These are phyloP conservation scores for Amazona finschi DNA, from an alignment of 2,797 vertebrate species.

Conservation along the genomic window DNA sequence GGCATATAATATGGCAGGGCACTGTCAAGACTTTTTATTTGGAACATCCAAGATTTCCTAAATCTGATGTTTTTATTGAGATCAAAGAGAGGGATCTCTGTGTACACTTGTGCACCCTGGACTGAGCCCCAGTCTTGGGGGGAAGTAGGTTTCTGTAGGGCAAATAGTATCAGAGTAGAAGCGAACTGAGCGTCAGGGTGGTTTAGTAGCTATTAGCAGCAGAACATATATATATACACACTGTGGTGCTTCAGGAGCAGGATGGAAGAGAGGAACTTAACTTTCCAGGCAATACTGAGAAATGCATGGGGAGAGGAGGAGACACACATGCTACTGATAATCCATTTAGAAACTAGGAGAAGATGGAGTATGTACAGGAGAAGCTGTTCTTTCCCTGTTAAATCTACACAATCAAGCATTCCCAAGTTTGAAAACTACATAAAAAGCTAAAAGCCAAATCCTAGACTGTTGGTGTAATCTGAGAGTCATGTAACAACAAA, in stretches of 20 bases:
- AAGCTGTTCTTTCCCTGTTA: neutral
- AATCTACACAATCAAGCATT: neutral
- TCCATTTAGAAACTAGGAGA: neutral
- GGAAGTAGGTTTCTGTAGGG: neutral
- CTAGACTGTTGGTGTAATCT: neutral
- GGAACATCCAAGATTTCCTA: neutral
- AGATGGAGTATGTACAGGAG: neutral
- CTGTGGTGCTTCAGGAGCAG: neutral
- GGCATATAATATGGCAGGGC: neutral
- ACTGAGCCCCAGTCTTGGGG: rapidly evolving
- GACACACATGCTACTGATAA: neutral
- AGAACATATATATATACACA: rapidly evolving
- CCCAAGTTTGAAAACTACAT: neutral
- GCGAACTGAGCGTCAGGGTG: neutral
- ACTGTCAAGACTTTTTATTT: neutral
- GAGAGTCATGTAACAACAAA: neutral
- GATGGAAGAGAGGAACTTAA: neutral
- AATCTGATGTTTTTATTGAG: neutral
- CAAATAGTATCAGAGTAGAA: neutral
- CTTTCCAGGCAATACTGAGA: neutral
- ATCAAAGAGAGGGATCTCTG: neutral
- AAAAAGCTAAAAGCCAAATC: neutral
- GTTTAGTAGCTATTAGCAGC: neutral
- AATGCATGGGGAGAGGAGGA: too few species aligned
- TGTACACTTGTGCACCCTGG: neutral